These are phyloP conservation scores for Tuberolachnus salignus DNA, from an alignment of 2,888 invertebrate genomes.

Conservation along the genomic window DNA sequence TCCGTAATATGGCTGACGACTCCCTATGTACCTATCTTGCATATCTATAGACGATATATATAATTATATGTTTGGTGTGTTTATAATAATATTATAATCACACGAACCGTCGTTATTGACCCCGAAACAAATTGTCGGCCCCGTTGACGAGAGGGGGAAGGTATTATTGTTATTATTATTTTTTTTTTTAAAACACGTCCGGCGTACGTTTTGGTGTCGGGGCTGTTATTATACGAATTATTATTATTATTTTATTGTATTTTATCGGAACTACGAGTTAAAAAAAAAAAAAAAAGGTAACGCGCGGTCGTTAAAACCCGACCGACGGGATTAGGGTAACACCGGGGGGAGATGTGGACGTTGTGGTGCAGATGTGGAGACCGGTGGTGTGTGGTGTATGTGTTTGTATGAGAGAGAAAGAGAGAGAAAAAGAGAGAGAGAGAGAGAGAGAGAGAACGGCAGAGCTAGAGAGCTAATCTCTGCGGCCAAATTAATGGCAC, in stretches of 20 bases:
- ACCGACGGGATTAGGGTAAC: conserved; percentile 26
- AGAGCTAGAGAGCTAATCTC: conserved; percentile 43
- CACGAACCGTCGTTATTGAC: too few relatives aligned
- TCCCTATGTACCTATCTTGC: too few relatives aligned
- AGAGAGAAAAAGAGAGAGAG: not conserved
- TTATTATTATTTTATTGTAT: not conserved
- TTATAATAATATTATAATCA: too few relatives aligned
- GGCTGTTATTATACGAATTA: conserved; percentile 5
- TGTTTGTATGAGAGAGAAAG: not conserved
- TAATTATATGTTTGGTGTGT: too few relatives aligned
- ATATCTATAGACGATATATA: too few relatives aligned
- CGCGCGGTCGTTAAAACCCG: conserved; percentile 36
- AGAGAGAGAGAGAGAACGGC: not conserved
- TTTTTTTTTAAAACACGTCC: conserved; percentile 18
- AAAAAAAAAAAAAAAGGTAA: conserved; percentile 35
- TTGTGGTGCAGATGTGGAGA: too few relatives aligned
- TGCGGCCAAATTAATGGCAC: conserved; percentile 53
- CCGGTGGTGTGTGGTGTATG: too few relatives aligned
- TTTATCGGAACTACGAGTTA: conserved; percentile 12
- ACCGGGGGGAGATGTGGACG: not conserved
- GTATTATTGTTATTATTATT: too few relatives aligned
- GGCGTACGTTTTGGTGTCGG: not conserved
- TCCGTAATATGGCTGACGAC: too few relatives aligned
- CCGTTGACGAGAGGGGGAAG: too few relatives aligned
- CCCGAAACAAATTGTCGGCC: too few relatives aligned